These are phyloP conservation scores for Fissipunctia ypsillon DNA, from an alignment of 2,888 invertebrate genomes.

Conservation along the genomic window DNA sequence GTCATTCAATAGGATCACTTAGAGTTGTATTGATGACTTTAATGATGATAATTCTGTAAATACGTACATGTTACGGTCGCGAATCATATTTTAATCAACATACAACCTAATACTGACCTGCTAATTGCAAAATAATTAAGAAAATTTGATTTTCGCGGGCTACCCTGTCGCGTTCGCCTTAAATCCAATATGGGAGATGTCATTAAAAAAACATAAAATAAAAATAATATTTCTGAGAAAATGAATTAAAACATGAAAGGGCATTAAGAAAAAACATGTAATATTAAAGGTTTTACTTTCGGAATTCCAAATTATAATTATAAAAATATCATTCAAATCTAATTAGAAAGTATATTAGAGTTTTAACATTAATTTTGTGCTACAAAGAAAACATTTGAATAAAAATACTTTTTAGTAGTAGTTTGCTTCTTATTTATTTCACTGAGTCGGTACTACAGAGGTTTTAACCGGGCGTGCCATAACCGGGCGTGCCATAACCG, in stretches of 20 bases:
- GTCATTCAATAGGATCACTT: no score
- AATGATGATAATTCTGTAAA: no score
- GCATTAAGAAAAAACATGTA: constrained; percentile 7
- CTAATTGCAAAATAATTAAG: no score
- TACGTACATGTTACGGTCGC: no score
- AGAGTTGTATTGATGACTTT: no score
- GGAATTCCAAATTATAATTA: constrained; percentile 26
- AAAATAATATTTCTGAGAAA: constrained; percentile 7
- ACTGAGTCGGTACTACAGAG: no score
- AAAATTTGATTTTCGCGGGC: no score
- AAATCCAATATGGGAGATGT: constrained; percentile 11
- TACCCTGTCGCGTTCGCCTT: no score
- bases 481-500: no score
- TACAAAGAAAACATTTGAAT: constrained; percentile 13
- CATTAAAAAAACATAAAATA: constrained; percentile 25
- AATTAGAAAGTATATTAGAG: constrained; percentile 33
- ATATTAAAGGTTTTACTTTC: constrained; percentile 33
- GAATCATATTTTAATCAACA: no score
- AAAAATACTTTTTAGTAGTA: neutral
- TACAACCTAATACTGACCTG: no score
- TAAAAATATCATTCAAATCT: constrained; percentile 25
- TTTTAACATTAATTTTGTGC: constrained; percentile 8
- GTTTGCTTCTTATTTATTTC: neutral
- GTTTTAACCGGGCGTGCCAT: no score
- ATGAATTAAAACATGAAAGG: constrained; percentile 27